These are phyloP conservation scores for Dichetophora obliterata DNA, from an alignment of 2,888 invertebrate genomes.

Conservation along the genomic window DNA sequence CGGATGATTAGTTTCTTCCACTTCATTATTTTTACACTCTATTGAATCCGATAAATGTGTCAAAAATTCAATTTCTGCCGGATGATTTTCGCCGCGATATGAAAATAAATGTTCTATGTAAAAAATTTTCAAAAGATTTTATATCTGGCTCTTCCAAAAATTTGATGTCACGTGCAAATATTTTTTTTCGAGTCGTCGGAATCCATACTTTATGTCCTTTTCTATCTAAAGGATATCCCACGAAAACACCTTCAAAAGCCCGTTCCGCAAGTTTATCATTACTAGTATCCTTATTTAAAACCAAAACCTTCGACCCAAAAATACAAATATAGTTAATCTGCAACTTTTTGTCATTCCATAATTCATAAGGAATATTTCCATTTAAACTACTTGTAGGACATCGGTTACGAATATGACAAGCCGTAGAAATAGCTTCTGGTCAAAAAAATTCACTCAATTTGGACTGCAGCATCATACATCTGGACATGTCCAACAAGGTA, in stretches of 20 bases:
- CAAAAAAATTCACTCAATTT: conserved; percentile 47
- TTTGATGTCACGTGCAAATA: conserved; percentile 35
- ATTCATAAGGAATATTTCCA: conserved; percentile 11
- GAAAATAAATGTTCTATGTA: background rate
- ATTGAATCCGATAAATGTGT: background rate
- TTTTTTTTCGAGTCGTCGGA: conserved; percentile 16
- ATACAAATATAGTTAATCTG: conserved; percentile 57
- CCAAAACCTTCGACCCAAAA: conserved; percentile 63
- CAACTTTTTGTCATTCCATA: conserved; percentile 38
- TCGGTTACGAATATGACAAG: background rate
- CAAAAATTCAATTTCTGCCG: conserved; percentile 23
- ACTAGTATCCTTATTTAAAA: conserved; percentile 39
- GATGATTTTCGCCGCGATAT: background rate
- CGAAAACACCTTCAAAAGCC: conserved; percentile 40
- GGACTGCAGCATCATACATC: conserved; percentile 48
- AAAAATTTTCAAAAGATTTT: background rate
- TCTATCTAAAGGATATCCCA: conserved; percentile 38
- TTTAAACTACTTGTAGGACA: conserved; percentile 33
- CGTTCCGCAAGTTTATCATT: conserved; percentile 37
- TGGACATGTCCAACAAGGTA: conserved; percentile 52
- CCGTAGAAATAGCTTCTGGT: conserved; percentile 51
- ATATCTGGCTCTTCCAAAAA: conserved; percentile 19
- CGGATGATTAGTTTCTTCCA: no score
- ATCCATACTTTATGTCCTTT: conserved; percentile 42
- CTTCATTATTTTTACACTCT: no score